phyloP scores from a whole-genome alignment of 2,797 vertebrate genomes.

The Sebastes melanostomus region DNA sequence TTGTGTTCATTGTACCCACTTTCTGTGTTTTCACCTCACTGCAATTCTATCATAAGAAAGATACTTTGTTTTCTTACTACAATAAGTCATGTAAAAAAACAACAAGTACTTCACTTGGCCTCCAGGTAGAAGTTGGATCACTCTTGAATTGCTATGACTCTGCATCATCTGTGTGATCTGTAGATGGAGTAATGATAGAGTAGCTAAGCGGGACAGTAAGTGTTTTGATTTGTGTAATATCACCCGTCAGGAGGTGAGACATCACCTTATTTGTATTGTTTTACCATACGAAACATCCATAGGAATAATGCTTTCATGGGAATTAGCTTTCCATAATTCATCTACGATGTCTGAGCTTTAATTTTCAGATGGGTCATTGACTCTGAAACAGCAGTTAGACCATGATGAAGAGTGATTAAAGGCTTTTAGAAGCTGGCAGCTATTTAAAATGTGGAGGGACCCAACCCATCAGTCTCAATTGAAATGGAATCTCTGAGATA shows the following conservation, averaged over 20 bases:
- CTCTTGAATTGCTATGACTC: background rate
- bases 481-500: accelerated
- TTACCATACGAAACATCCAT: background rate
- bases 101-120: background rate
- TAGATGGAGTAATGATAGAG: background rate
- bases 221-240: background rate
- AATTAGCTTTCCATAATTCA: background rate
- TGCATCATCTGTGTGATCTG: background rate
- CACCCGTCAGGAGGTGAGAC: background rate
- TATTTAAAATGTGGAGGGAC: background rate
- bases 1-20: background rate
- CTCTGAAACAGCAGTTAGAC: background rate
- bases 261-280: background rate
- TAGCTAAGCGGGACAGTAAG: background rate
- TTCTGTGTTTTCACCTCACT: background rate
- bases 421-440: background rate
- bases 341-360: background rate
- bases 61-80: background rate
- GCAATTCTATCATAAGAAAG: background rate
- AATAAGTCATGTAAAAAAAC: background rate
- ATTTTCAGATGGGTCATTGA: background rate
- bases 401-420: background rate
- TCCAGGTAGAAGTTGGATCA: background rate
- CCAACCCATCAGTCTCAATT: background rate
- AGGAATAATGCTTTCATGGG: background rate